Percentiles rank a stretch among this genome's conserved stretches.
Conservation (phyloP, 2,888 invertebrate species). For the Pseudococcus longispinus region DNA sequence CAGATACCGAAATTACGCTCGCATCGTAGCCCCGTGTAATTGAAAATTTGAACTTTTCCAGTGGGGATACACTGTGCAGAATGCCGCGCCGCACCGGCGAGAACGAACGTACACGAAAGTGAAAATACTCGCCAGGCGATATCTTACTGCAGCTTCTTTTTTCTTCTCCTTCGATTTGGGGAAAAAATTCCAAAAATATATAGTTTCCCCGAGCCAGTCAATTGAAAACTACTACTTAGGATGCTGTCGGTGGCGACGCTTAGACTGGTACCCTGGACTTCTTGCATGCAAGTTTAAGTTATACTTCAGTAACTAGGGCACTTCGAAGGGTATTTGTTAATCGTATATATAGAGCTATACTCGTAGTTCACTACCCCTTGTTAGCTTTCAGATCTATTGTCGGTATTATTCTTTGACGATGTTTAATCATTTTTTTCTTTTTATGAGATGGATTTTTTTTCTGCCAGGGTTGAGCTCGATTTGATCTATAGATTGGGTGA, state of each 20-base stretch:
- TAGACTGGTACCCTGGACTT: conserved; percentile 33
- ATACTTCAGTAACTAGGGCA: conserved; percentile 33
- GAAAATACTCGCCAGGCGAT: neutral
- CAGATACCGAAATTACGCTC: neutral
- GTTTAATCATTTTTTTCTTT: neutral
- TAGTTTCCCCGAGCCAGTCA: neutral
- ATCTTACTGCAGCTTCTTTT: neutral
- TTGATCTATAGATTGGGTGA: neutral
- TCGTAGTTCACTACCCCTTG: neutral
- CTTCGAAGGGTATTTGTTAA: conserved; percentile 36
- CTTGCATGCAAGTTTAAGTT: neutral
- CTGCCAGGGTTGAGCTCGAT: neutral
- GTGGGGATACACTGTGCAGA: neutral
- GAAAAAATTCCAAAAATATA: conserved; percentile 11
- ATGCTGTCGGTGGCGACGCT: conserved; percentile 33
- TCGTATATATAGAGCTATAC: neutral
- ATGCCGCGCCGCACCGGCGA: neutral
- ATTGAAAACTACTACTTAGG: neutral
- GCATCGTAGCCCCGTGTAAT: neutral
- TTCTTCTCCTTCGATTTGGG: neutral
- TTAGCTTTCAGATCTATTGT: conserved; percentile 17
- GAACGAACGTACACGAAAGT: neutral
- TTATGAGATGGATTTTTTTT: neutral
- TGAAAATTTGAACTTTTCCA: conserved; percentile 19
- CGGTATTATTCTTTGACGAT: neutral